phyloP scores from a whole-genome alignment of 2,888 invertebrate genomes.

The Temnothorax unifasciatus region DNA sequence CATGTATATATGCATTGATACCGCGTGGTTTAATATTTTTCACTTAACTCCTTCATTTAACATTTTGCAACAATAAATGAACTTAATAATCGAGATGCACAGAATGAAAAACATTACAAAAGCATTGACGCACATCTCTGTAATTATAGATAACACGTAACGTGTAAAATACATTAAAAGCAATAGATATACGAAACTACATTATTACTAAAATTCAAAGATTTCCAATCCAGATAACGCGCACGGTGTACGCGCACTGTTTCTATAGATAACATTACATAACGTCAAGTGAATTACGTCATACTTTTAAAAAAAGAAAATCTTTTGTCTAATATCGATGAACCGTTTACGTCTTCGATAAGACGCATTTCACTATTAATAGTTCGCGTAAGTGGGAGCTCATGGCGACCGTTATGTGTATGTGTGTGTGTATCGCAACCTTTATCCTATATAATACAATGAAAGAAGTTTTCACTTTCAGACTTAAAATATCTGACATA shows the following conservation, averaged over 20 bases:
- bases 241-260: neutral
- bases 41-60: neutral
- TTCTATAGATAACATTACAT: constrained; percentile 25
- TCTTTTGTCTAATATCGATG: constrained; percentile 32
- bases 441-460: constrained; percentile 51
- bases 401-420: constrained; percentile 44
- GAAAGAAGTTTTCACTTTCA: constrained; percentile 45
- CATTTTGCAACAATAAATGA: constrained; percentile 49
- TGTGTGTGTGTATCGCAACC: constrained; percentile 21
- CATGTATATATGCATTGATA: neutral
- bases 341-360: constrained; percentile 41
- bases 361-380: constrained; percentile 46
- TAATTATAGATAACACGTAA: constrained; percentile 11
- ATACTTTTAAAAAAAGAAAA: constrained; percentile 23
- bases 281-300: constrained; percentile 14
- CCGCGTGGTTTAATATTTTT: constrained; percentile 36
- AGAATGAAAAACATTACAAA: constrained; percentile 61
- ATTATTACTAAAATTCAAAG: constrained; percentile 14
- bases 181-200: constrained; percentile 11
- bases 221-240: neutral
- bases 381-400: constrained; percentile 39
- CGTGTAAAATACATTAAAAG: constrained; percentile 10
- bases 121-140: constrained; percentile 21
- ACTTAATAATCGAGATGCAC: constrained; percentile 38
- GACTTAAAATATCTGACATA: constrained; percentile 39